Conservation (phyloP, 2,888 invertebrate species). For the Tholera decimalis region DNA sequence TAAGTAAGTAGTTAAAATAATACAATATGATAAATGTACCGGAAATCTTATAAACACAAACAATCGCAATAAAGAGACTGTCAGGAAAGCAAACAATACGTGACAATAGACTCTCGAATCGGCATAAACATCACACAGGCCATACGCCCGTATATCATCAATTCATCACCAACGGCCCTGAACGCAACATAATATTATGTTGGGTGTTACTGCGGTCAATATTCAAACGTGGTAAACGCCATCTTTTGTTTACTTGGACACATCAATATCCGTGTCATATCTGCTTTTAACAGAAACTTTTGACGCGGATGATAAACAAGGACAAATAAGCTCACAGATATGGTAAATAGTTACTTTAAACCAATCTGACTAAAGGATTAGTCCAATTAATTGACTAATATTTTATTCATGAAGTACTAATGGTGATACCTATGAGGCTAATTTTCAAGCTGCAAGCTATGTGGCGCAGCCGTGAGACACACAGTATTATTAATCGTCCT, state of each 20-base stretch:
- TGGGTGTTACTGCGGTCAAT: neutral
- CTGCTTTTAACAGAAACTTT: conserved; percentile 15
- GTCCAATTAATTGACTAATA: no score
- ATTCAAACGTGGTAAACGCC: neutral
- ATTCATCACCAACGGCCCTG: conserved; percentile 15
- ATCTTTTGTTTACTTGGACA: conserved; percentile 14
- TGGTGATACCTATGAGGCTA: no score
- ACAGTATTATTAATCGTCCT: no score
- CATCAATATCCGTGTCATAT: neutral
- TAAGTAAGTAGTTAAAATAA: no score
- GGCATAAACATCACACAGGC: neutral
- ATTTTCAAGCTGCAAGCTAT: no score
- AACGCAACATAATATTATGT: conserved; percentile 6
- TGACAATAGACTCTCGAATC: neutral
- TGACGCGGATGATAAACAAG: neutral
- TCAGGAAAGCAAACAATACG: neutral
- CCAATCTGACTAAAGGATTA: no score
- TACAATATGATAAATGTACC: no score
- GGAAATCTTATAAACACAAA: neutral
- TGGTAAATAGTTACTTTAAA: neutral
- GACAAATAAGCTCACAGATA: neutral
- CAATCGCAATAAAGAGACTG: neutral
- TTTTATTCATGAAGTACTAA: no score
- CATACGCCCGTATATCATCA: neutral
- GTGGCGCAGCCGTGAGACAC: no score